Evolutionary conservation across 2,113 vertebrate genomes (phyloP).

Genomic region (Suricata suricatta): DNA sequence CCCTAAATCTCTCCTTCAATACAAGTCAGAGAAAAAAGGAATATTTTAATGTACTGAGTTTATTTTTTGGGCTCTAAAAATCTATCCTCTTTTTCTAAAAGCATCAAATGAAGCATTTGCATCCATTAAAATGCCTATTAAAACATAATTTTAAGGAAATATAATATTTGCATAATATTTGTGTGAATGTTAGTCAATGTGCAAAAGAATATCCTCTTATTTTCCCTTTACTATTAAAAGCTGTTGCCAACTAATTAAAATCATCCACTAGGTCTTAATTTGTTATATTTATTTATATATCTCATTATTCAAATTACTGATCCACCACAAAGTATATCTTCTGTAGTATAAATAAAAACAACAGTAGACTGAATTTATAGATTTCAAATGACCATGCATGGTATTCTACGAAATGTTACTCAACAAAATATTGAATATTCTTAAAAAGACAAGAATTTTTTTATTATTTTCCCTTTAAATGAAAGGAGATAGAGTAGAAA

Average conservation of each 20-base stretch:
- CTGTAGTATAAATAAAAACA: not conserved
- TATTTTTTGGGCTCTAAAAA: conserved; percentile 49
- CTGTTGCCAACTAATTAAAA: not conserved
- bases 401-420: not conserved
- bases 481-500: not conserved
- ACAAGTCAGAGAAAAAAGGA: conserved; percentile 68
- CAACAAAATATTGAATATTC: not conserved
- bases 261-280: not conserved
- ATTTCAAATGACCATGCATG: not conserved
- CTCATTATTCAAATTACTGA: not conserved
- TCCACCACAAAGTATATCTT: not conserved
- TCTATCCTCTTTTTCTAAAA: conserved; percentile 62
- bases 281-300: not conserved
- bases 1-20: conserved; percentile 55
- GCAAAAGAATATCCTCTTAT: not conserved
- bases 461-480: not conserved
- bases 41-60: conserved; percentile 56
- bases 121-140: conserved; percentile 58
- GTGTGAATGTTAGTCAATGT: not conserved
- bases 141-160: conserved; percentile 62
- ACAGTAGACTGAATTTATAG: not conserved
- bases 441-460: not conserved
- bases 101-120: conserved; percentile 40
- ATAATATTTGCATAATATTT: not conserved
- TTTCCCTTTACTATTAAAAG: not conserved